These are phyloP conservation scores for Drosophila limbata DNA, from an alignment of 2,888 invertebrate genomes.

Conservation along the genomic window DNA sequence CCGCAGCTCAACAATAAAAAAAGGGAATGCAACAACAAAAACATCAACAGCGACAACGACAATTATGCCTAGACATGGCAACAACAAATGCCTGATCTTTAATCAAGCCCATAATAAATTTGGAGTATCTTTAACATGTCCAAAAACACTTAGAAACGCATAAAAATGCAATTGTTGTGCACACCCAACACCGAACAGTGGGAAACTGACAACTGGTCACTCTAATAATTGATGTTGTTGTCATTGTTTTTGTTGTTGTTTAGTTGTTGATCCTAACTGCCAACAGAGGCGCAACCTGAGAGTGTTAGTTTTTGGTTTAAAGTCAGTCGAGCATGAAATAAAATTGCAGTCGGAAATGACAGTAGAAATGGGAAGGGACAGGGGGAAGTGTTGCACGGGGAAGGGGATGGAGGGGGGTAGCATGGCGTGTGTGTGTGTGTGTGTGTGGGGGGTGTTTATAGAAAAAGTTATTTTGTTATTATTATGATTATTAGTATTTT, in stretches of 20 bases:
- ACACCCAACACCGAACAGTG: conserved; percentile 29
- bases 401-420: neutral
- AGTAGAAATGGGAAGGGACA: conserved; percentile 4
- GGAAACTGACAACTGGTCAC: conserved; percentile 42
- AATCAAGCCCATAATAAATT: conserved; percentile 57
- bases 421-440: neutral
- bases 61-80: conserved; percentile 28
- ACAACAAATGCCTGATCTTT: conserved; percentile 27
- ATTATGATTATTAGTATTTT: conserved; percentile 27
- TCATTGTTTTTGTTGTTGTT: conserved; percentile 11
- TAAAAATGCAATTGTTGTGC: conserved; percentile 71
- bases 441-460: conserved; percentile 10
- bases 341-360: conserved; percentile 46
- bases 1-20: conserved; percentile 32
- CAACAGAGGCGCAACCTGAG: conserved; percentile 59
- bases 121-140: conserved; percentile 61
- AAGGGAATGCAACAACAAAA: neutral
- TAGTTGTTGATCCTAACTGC: conserved; percentile 49
- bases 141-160: conserved; percentile 71
- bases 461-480: conserved; percentile 35
- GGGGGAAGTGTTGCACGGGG: neutral
- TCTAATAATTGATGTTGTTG: conserved; percentile 6
- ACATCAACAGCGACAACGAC: conserved; percentile 14
- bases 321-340: conserved; percentile 65
- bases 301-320: conserved; percentile 20